phyloP scores from a whole-genome alignment of 2,797 vertebrate species.

The Pteropus rufus region DNA sequence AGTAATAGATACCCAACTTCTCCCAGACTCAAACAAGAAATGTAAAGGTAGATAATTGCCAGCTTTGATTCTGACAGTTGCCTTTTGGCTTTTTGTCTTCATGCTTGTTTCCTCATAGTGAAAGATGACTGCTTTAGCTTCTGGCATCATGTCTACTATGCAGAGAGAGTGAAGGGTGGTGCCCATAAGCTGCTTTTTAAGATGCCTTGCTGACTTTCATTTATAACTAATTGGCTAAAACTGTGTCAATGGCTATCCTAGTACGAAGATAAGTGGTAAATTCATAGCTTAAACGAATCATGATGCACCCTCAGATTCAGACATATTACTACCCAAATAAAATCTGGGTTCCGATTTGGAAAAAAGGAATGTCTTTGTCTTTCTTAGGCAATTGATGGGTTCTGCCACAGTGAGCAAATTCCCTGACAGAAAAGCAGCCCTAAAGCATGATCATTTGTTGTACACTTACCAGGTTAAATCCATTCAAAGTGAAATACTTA shows the following conservation, averaged over 20 bases:
- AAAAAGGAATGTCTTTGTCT: neutral
- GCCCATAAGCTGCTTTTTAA: neutral
- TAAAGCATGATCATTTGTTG: neutral
- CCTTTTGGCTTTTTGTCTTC: neutral
- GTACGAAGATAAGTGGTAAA: neutral
- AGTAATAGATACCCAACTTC: neutral
- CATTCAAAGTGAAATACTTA: neutral
- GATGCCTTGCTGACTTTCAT: neutral
- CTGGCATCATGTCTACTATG: neutral
- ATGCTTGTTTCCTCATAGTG: neutral
- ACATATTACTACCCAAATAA: neutral
- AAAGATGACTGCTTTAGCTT: neutral
- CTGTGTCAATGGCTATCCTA: neutral
- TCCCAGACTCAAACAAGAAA: neutral
- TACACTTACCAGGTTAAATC: neutral
- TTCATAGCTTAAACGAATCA: neutral
- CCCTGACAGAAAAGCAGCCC: neutral
- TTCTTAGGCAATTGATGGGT: neutral
- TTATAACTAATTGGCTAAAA: neutral
- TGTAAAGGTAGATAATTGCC: neutral
- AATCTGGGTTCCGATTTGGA: neutral
- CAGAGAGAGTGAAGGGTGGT: neutral
- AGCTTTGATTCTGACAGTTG: neutral
- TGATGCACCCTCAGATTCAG: neutral
- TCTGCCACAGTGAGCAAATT: neutral